Conservation (phyloP, 2,113 vertebrate species). For the Psammodynastes pulverulentus region DNA sequence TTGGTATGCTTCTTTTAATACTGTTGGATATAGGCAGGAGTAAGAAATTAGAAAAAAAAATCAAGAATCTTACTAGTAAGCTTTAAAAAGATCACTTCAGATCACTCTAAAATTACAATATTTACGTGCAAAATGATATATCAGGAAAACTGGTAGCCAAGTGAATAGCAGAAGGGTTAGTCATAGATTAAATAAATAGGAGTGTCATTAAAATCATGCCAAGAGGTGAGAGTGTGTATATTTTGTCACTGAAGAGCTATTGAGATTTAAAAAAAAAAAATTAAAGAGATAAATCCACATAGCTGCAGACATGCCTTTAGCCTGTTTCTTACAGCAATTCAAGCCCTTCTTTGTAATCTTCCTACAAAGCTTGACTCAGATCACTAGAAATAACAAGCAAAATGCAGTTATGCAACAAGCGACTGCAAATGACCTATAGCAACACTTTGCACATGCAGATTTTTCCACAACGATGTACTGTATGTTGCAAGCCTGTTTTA, state of each 20-base stretch:
- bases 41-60: neutral
- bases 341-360: neutral
- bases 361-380: neutral
- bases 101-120: neutral
- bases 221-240: neutral
- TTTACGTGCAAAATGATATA: neutral
- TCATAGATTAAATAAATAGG: neutral
- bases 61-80: neutral
- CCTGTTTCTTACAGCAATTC: neutral
- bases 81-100: neutral
- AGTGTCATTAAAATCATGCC: neutral
- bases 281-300: neutral
- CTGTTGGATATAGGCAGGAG: neutral
- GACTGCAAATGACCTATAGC: neutral
- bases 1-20: neutral
- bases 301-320: neutral
- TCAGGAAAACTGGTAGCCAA: neutral
- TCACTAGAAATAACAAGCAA: neutral
- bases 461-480: neutral
- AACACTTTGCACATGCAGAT: neutral
- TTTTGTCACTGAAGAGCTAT: neutral
- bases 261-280: neutral
- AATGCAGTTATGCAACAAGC: neutral
- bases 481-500: neutral
- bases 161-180: conserved; percentile 20